phyloP scores from a whole-genome alignment of 1,140 invertebrate species.

The Zaprionus taronus region DNA sequence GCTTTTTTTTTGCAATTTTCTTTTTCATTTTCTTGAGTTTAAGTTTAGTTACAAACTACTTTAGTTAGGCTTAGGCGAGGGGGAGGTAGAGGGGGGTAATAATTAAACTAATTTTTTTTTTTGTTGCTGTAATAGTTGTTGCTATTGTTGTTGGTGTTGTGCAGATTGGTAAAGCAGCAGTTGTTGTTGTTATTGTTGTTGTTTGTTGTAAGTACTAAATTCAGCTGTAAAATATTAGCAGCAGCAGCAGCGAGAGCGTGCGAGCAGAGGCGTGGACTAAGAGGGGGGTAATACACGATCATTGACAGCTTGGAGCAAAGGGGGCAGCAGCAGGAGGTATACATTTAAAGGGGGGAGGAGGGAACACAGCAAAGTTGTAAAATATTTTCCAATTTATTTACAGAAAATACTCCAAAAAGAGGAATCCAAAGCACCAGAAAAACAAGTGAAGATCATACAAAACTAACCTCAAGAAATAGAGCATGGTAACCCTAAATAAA shows the following conservation, averaged over 20 bases:
- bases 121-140: constrained; percentile 9
- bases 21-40: neutral
- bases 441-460: neutral
- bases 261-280: constrained; percentile 42
- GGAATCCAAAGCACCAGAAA: constrained; percentile 18
- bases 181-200: constrained; percentile 22
- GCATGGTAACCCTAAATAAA: neutral
- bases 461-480: neutral
- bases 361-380: neutral
- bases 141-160: constrained; percentile 51
- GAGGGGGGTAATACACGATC: neutral
- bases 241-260: constrained; percentile 43
- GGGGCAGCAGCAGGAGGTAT: constrained; percentile 15
- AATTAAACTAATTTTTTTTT: constrained; percentile 44
- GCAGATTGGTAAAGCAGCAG: constrained; percentile 61
- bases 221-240: constrained; percentile 27
- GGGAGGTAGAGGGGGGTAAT: neutral
- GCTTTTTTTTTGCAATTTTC: constrained; percentile 19
- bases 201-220: constrained; percentile 34
- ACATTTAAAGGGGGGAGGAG: neutral
- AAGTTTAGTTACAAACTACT: constrained; percentile 55
- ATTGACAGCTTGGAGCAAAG: neutral
- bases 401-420: neutral
- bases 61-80: constrained; percentile 30
- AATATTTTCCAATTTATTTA: constrained; percentile 13